Evolutionary conservation across 2,113 vertebrate species (phyloP).

Genomic region (Zootoca vivipara): DNA sequence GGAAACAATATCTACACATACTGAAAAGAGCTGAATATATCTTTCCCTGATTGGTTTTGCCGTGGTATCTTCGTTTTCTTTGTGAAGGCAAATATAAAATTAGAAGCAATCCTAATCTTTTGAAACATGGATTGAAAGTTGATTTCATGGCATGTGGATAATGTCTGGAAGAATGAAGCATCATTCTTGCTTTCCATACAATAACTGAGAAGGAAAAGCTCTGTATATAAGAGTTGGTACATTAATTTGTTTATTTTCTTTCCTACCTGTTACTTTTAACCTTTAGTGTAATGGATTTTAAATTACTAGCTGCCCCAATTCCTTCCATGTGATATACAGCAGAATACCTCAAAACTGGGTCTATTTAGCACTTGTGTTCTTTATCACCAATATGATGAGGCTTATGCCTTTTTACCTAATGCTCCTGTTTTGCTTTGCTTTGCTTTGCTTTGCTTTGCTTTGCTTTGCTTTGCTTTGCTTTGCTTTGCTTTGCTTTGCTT

Average conservation of each 20-base stretch:
- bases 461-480: neutral
- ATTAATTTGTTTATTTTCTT: neutral
- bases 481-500: neutral
- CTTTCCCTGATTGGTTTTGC: neutral
- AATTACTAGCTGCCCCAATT: neutral
- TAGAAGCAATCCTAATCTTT: neutral
- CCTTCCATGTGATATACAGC: neutral
- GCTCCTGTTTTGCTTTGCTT: neutral
- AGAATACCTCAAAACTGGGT: neutral
- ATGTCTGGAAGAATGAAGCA: neutral
- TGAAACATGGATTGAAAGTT: neutral
- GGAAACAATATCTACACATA: conserved; percentile 42
- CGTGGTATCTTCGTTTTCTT: conserved; percentile 35
- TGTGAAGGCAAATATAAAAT: conserved; percentile 5
- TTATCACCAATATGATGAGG: neutral
- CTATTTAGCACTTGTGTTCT: neutral
- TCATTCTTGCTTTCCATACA: neutral
- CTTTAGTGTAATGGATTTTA: neutral
- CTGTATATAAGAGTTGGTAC: neutral
- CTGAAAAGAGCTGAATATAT: conserved; percentile 30
- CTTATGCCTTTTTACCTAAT: neutral
- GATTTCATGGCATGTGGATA: neutral
- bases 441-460: too few species aligned
- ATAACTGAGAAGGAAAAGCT: neutral
- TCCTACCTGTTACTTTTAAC: neutral